Percentiles rank a stretch among this genome's conserved stretches.
phyloP scores from a whole-genome alignment of 2,797 vertebrate genomes.

The Sebastes trivittatus region DNA sequence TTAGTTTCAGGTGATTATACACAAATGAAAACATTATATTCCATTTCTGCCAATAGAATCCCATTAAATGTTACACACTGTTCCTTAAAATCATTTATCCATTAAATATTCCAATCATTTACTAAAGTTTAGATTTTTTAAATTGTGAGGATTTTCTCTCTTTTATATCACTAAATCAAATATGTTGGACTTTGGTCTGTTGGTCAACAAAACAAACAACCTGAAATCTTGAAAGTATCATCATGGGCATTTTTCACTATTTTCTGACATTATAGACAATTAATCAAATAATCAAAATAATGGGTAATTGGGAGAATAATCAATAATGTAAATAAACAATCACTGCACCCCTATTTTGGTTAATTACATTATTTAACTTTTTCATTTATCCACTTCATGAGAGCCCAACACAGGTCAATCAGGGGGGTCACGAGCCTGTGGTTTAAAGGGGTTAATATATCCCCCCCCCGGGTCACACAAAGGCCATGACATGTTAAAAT shows the following conservation, averaged over 20 bases:
- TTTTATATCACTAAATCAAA: not conserved
- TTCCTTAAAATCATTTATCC: not conserved
- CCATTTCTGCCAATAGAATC: not conserved
- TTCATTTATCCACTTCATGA: not conserved
- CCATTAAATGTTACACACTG: not conserved
- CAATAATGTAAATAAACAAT: not conserved
- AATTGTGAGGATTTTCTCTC: not conserved
- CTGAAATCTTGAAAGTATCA: not conserved
- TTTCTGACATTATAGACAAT: not conserved
- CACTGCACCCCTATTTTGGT: not conserved
- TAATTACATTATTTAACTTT: constrained; percentile 1
- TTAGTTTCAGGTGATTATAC: not conserved
- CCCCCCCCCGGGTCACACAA: constrained; percentile 1
- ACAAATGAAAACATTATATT: not conserved
- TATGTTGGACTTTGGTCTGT: not conserved
- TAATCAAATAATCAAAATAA: not conserved
- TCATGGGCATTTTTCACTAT: not conserved
- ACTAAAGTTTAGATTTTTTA: not conserved
- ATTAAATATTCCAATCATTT: not conserved
- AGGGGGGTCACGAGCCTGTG: not conserved
- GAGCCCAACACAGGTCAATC: not conserved
- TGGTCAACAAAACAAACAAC: not conserved
- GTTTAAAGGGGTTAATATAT: constrained; percentile 25
- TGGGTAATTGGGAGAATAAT: not conserved
- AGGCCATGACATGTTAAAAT: constrained; percentile 20